Evolutionary conservation across 2,797 vertebrate genomes (phyloP).

Genomic region (Gadopsis marmoratus): DNA sequence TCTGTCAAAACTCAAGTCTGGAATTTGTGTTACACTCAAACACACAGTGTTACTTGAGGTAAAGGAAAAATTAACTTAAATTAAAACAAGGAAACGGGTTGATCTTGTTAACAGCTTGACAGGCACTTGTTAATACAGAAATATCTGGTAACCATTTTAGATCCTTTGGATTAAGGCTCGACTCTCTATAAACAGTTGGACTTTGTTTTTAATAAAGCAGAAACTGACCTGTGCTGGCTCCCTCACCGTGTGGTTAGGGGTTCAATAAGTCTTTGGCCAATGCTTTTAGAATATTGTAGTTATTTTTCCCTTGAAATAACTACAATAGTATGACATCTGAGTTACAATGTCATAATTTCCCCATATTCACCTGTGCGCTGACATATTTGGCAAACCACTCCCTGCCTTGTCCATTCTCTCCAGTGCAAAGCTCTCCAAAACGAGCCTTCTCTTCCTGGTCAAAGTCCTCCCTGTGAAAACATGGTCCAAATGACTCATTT

Average conservation of each 20-base stretch:
- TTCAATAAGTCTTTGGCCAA: background rate
- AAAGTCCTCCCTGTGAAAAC: conserved; percentile 90
- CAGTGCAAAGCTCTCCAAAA: conserved; percentile 94
- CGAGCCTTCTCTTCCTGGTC: conserved; percentile 95
- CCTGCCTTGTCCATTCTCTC: conserved; percentile 91
- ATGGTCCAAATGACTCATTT: background rate
- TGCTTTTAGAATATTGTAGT: background rate
- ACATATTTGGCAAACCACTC: conserved; percentile 97
- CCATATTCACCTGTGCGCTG: conserved; percentile 91
- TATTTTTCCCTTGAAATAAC: background rate
- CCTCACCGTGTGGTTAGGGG: background rate
- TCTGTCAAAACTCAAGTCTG: background rate
- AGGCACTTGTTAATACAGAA: background rate
- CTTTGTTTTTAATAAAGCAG: background rate
- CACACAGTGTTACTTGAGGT: background rate
- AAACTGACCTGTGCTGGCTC: background rate
- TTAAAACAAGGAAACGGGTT: background rate
- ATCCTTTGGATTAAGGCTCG: background rate
- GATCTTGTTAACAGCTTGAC: background rate
- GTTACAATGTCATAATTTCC: background rate
- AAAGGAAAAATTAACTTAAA: background rate
- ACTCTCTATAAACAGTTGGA: background rate
- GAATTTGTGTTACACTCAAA: background rate
- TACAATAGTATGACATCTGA: background rate
- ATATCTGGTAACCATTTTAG: background rate